A percentile compares a stretch with the other conserved stretches of the same genome.
Conservation (phyloP, 1,140 invertebrate species). For the Capitella teleta region DNA sequence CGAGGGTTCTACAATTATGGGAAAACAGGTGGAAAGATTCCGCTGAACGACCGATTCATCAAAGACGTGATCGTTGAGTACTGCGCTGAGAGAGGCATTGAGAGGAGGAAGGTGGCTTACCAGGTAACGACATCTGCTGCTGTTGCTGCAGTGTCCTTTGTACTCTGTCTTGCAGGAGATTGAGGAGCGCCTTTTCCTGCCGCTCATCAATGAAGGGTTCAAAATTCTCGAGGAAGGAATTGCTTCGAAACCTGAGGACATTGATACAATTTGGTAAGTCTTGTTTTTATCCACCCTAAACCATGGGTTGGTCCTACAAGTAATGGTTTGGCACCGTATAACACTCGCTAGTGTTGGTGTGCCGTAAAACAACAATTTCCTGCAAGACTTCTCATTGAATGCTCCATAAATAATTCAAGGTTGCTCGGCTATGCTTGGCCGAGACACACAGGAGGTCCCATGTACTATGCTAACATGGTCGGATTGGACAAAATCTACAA, state of each 20-base stretch:
- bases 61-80: slow-evolving; percentile 22
- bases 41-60: slow-evolving; percentile 20
- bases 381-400: no score
- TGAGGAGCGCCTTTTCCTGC: slow-evolving; percentile 27
- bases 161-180: slow-evolving; percentile 29
- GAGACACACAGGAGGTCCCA: slow-evolving; percentile 4
- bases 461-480: slow-evolving; percentile 1
- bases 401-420: no score
- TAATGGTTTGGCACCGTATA: no score
- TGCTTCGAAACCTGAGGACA: slow-evolving; percentile 25
- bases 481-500: no score
- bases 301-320: no score
- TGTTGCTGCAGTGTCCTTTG: not conserved
- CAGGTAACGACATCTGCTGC: slow-evolving; percentile 15
- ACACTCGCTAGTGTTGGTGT: no score
- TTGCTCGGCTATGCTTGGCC: slow-evolving; percentile 7
- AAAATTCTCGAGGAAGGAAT: slow-evolving; percentile 34
- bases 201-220: slow-evolving; percentile 38
- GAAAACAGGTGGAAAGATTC: slow-evolving; percentile 16
- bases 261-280: slow-evolving; percentile 29
- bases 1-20: slow-evolving; percentile 33
- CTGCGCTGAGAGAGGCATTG: slow-evolving; percentile 20
- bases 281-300: no score
- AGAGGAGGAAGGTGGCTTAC: slow-evolving; percentile 17
- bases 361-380: no score